Evolutionary conservation across 1,140 invertebrate genomes (phyloP).

Genomic region (Patella vulgata): DNA sequence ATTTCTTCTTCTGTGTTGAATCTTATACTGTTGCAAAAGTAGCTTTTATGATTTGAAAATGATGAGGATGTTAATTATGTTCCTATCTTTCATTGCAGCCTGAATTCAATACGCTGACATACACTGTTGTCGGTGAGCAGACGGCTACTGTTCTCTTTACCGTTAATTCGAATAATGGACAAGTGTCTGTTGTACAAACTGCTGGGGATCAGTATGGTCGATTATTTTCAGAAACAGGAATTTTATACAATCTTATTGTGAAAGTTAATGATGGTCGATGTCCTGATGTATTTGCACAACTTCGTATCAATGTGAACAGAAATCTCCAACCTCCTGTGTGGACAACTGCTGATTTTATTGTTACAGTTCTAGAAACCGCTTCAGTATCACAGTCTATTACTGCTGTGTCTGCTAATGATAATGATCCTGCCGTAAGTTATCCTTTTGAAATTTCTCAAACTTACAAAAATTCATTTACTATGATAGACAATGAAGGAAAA

Average conservation of each 20-base stretch:
- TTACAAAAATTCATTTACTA: neutral
- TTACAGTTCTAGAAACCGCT: conserved; percentile 81
- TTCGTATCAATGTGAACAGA: conserved; percentile 53
- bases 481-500: conserved; percentile 7
- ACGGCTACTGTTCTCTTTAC: conserved; percentile 18
- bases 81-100: too few species aligned
- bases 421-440: conserved; percentile 29
- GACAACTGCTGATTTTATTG: conserved; percentile 74
- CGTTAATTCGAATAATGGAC: conserved; percentile 13
- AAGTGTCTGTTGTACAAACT: neutral
- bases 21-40: too few species aligned
- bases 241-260: conserved; percentile 2
- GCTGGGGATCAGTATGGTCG: neutral
- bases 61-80: too few species aligned
- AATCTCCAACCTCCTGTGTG: conserved; percentile 74
- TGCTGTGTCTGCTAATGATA: conserved; percentile 72
- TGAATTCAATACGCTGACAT: conserved; percentile 34
- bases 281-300: conserved; percentile 18
- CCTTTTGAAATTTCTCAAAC: neutral
- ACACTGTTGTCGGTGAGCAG: conserved; percentile 34
- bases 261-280: conserved; percentile 11
- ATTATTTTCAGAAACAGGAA: conserved; percentile 7
- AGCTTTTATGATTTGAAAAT: too few species aligned
- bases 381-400: conserved; percentile 59
- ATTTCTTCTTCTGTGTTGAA: too few species aligned